Conservation (phyloP, 2,797 vertebrate species). For the Semaprochilodus insignis region DNA sequence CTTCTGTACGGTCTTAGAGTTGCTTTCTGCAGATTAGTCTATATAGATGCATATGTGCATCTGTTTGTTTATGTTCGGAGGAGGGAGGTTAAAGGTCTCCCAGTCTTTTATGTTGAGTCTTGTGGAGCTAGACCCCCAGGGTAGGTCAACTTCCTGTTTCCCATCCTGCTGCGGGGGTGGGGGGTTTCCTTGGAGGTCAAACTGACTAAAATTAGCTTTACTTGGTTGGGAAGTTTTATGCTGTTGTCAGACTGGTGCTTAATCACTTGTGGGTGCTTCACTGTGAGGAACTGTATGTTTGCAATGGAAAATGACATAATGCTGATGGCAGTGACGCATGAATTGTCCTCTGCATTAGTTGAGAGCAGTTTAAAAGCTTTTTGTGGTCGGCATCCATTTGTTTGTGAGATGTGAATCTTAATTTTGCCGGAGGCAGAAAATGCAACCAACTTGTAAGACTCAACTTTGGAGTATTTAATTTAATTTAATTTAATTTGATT, state of each 20-base stretch:
- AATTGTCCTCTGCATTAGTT: background rate
- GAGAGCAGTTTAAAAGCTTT: background rate
- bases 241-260: background rate
- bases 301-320: background rate
- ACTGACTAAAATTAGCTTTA: background rate
- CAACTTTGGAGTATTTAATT: too few species aligned
- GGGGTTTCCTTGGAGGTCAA: background rate
- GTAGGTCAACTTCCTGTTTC: constrained; percentile 3
- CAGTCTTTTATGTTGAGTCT: background rate
- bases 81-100: background rate
- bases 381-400: background rate
- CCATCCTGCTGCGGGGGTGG: background rate
- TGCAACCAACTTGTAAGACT: too few species aligned
- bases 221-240: background rate
- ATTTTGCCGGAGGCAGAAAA: too few species aligned
- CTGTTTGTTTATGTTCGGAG: background rate
- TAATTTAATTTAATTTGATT: too few species aligned
- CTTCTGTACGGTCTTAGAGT: background rate
- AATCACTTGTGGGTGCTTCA: background rate
- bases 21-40: background rate
- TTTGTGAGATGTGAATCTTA: background rate
- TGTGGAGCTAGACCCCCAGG: background rate
- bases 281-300: background rate
- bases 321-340: background rate
- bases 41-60: background rate